Evolutionary conservation across 2,888 invertebrate species (phyloP), one percentile per base, ranked within the genome.

Genomic region (Spodoptera picta): DNA sequence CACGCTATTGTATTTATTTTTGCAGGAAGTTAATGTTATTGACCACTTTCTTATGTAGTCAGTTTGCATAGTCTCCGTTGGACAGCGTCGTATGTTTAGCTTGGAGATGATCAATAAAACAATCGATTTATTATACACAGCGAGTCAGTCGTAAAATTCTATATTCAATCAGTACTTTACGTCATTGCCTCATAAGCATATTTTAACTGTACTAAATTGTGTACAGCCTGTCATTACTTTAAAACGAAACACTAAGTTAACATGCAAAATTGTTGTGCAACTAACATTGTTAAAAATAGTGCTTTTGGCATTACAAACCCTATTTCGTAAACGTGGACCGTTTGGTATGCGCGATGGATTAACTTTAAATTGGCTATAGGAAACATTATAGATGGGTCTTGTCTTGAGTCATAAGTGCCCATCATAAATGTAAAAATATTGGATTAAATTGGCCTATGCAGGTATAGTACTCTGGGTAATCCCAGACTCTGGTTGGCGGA

Each of bases 101-200:
- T 53, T 44, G 55, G 36, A 72, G 75, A 74, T 67, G 71, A 78
- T 80, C 69, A 75, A 36, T 83, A 84, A 84, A 83, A 79, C 81
- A 79, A 71, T 81, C 67, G 78, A 77, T 78, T 76, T 79, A 81
- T 66, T 79, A 7, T 64, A 80, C 64, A 73, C 57, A 9, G 73
- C 80, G 72, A 79, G 73, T 59, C 62, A 73, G 72, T 85, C 87
- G 77, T 89, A 86, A 89, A 89, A 80, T 80, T 80, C 71, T 74
- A 75, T 85, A 86, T 83, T 83, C 83, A 87, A 87, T 90, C 82
- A 85, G 82, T 82, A 79, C 80, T 88, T 83, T 78, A 81, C 72
- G 79, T 77, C 73, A 70, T 88, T 88, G 83, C 85, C 57, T 79
- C 82, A 87, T 75, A 79, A 65, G 70, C 50, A 82, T 83, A 84